Conservation (phyloP, 1,140 invertebrate species). For the Bactericera cockerelli region DNA sequence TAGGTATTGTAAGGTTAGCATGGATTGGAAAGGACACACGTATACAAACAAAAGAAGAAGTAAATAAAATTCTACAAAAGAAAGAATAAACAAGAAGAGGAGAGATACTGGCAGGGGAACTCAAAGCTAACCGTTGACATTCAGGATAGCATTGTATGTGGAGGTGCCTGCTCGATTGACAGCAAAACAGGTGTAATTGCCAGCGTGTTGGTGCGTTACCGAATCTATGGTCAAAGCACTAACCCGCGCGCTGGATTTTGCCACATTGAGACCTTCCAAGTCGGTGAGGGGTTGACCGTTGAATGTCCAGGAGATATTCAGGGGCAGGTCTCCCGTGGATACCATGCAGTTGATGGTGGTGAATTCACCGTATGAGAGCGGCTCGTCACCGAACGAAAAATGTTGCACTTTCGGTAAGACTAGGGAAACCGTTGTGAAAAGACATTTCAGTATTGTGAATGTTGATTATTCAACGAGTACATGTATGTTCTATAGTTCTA, state of each 20-base stretch:
- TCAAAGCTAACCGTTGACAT: constrained; percentile 30
- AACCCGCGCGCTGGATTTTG: constrained; percentile 16
- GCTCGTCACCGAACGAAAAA: constrained; percentile 42
- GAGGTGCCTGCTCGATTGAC: constrained; percentile 32
- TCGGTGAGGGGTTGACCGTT: constrained; percentile 34
- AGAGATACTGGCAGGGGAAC: constrained; percentile 43
- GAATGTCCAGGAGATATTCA: constrained; percentile 45
- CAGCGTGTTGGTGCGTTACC: constrained; percentile 24
- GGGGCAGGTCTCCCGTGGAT: constrained; percentile 48
- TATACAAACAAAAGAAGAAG: too few species aligned
- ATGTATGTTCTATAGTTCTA: too few species aligned
- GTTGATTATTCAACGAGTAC: too few species aligned
- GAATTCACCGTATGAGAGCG: constrained; percentile 56
- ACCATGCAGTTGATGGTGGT: constrained; percentile 55
- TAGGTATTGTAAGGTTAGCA: too few species aligned
- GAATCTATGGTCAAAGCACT: constrained; percentile 20
- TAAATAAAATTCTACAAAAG: constrained; percentile 53
- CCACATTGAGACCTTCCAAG: constrained; percentile 15
- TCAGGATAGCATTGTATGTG: constrained; percentile 30
- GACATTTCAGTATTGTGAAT: neutral
- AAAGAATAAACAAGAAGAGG: too few species aligned
- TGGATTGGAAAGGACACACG: too few species aligned
- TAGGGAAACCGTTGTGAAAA: constrained; percentile 29
- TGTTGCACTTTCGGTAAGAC: constrained; percentile 55
- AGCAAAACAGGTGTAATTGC: constrained; percentile 38